Conservation (phyloP, 2,797 vertebrate species). For the Uromys caudimaculatus region DNA sequence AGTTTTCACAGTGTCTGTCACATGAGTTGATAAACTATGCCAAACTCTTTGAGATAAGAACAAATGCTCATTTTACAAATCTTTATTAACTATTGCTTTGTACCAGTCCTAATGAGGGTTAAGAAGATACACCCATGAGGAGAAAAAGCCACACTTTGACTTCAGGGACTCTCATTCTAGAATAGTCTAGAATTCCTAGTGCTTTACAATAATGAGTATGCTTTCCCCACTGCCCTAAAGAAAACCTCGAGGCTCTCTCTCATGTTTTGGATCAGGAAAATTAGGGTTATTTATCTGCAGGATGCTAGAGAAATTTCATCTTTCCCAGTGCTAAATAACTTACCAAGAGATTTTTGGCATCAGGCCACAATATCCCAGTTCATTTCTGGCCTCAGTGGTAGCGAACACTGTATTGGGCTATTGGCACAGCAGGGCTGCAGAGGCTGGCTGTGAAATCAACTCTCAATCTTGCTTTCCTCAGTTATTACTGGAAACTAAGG, state of each 20-base stretch:
- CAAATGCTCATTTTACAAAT: background rate
- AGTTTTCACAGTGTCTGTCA: background rate
- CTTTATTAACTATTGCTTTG: background rate
- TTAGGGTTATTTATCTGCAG: background rate
- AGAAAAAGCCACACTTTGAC: background rate
- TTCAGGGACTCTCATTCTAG: background rate
- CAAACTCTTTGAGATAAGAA: background rate
- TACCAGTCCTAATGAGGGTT: background rate
- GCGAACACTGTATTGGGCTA: accelerated
- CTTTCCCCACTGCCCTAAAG: background rate
- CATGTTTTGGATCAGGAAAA: background rate
- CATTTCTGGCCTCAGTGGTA: background rate
- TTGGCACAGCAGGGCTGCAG: background rate
- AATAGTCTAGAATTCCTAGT: background rate
- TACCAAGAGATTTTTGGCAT: background rate
- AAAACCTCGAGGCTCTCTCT: background rate
- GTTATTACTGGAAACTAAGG: background rate
- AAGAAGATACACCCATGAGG: too few species aligned
- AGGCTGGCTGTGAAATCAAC: background rate
- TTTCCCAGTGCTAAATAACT: background rate
- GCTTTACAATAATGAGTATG: background rate
- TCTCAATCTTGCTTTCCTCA: background rate
- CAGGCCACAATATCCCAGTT: background rate
- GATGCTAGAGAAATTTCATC: background rate
- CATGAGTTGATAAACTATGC: background rate